Base-by-base conservation (phyloP, 1,140 invertebrate species). In the Lasaia peninsularis region DNA sequence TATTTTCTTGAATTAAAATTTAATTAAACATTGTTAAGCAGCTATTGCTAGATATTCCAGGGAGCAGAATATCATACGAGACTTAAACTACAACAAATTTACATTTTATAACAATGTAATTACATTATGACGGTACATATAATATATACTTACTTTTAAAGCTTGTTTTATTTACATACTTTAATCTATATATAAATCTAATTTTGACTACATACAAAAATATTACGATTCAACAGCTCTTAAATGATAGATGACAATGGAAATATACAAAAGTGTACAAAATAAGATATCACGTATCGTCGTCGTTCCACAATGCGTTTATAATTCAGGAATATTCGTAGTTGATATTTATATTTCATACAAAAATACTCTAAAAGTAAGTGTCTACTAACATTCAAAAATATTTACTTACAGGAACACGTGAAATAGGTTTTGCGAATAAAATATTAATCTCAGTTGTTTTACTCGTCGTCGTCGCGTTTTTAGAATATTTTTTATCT, bases 1-100 rank as follows among this genome's bases (percentile, higher is more conserved):
- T 48, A 16, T 48, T 10, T 7, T 37, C 14, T 18, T 44, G 16
- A 48, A 48, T 48, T 21, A 48, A 48, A 48, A 18, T 44, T 14
- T 12, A 48, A 48, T 48, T 11, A 48, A 48, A 48, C 40, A 21
- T 40, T 16, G 10, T 48, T 18, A 48, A 48, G 18, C 37, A 16
- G 10, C 9, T 48, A 18, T 11, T 9, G 40, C 40, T 48, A 11
- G 18, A 18, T n/a, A 18, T 48, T 11, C 40, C 40, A 48, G 40
- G 10, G 16, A 40, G 37, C 16, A 8, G 37, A 40, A 63, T 71
- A 68, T 58, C 5, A 28, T 28, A 6, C 8, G 1, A 28, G 56
- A 63, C 70, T 76, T 79, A 78, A 61, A 56, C 76, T 86, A 85
- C 70, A 84, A 87, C 84, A 83, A 87, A 80, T 87, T 75, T 84